A percentile compares a stretch with the other conserved stretches of the same genome.
Conservation (phyloP, 1,140 invertebrate genomes). For the Aphidius ervi region DNA sequence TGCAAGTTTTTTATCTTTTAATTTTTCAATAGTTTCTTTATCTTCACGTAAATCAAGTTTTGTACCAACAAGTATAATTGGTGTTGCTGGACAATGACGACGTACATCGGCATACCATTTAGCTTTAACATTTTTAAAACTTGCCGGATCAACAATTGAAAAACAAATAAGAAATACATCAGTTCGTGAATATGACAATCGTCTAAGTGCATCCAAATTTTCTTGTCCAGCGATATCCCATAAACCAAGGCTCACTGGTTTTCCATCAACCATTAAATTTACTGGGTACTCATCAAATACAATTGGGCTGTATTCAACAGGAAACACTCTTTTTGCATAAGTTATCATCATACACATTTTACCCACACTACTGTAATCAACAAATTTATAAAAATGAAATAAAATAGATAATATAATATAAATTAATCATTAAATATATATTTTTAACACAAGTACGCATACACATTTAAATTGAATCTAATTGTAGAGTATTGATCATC, state of each 20-base stretch:
- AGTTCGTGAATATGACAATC: slow-evolving; percentile 95
- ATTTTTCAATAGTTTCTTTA: slow-evolving; percentile 94
- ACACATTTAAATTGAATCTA: no score
- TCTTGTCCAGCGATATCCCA: slow-evolving; percentile 38
- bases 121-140: slow-evolving; percentile 97
- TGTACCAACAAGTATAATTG: slow-evolving; percentile 85
- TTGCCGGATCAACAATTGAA: slow-evolving; percentile 96
- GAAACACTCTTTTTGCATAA: no score
- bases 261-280: no score
- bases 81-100: slow-evolving; percentile 85
- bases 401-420: no score
- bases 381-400: no score
- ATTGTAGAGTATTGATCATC: no score
- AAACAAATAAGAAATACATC: slow-evolving; percentile 99
- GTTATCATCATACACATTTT: no score
- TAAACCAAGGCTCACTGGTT: no score
- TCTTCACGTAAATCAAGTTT: slow-evolving; percentile 96
- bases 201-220: slow-evolving; percentile 91
- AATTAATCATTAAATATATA: no score
- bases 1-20: slow-evolving; percentile 94
- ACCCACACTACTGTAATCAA: no score
- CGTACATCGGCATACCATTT: slow-evolving; percentile 94
- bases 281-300: no score
- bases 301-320: neutral
- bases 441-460: no score